phyloP scores from a whole-genome alignment of 2,113 vertebrate species.

The Podarcis muralis region DNA sequence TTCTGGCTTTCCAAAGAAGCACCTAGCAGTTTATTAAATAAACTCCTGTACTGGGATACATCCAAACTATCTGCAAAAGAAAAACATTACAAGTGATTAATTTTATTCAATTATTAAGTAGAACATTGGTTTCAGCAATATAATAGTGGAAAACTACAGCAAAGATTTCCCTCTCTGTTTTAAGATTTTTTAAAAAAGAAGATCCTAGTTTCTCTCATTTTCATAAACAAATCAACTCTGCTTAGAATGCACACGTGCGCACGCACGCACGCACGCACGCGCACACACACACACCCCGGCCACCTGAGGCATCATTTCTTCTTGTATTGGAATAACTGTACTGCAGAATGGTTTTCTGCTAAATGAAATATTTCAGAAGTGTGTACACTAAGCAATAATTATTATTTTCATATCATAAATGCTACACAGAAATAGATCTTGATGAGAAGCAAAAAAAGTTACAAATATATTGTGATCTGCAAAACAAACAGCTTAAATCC shows the following conservation, averaged over 20 bases:
- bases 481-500: not conserved
- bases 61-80: slow-evolving; percentile 78
- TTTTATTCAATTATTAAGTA: slow-evolving; percentile 9
- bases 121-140: slow-evolving; percentile 10
- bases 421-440: not conserved
- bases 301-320: not conserved
- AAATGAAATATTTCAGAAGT: not conserved
- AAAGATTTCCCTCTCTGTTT: not conserved
- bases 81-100: slow-evolving; percentile 9
- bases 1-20: slow-evolving; percentile 83
- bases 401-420: not conserved
- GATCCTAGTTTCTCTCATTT: not conserved
- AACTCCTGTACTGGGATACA: slow-evolving; percentile 73
- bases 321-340: too few relatives aligned
- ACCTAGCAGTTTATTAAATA: slow-evolving; percentile 87
- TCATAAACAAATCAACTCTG: not conserved
- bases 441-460: not conserved
- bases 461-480: not conserved
- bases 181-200: not conserved
- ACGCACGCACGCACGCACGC: too few relatives aligned
- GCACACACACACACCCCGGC: not conserved
- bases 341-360: not conserved
- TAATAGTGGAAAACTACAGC: not conserved
- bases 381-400: not conserved
- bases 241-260: not conserved